Conservation (phyloP, 2,888 invertebrate genomes). For the Tillus elongatus region DNA sequence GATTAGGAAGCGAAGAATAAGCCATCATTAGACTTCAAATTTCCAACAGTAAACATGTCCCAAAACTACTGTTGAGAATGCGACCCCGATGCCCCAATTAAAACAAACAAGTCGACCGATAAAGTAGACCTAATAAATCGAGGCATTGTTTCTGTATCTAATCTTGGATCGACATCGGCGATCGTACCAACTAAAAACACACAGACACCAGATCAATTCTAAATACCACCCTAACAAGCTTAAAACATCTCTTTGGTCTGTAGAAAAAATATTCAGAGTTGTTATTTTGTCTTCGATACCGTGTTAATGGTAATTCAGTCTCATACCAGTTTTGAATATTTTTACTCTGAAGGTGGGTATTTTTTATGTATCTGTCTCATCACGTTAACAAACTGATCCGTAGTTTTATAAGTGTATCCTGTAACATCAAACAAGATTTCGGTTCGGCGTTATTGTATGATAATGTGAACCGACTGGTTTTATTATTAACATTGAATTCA, state of each 20-base stretch:
- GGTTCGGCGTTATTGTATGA: too few species aligned
- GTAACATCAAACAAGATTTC: too few species aligned
- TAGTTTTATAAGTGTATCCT: too few species aligned
- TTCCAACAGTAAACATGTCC: conserved; percentile 21
- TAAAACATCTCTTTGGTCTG: conserved; percentile 24
- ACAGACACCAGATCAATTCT: conserved; percentile 36
- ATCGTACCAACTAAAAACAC: conserved; percentile 33
- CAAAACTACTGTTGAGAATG: conserved; percentile 22
- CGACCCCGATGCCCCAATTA: conserved; percentile 30
- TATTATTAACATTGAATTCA: too few species aligned
- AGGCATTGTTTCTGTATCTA: conserved; percentile 41
- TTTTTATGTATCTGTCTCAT: too few species aligned
- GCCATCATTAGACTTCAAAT: conserved; percentile 17
- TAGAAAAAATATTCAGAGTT: conserved; percentile 11
- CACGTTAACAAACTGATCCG: too few species aligned
- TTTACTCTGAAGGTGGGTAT: too few species aligned
- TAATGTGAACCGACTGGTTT: too few species aligned
- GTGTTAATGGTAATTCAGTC: too few species aligned
- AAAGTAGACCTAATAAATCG: conserved; percentile 40
- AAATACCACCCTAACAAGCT: conserved; percentile 38
- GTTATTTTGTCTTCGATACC: too few species aligned
- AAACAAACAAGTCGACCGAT: conserved; percentile 33
- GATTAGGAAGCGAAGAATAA: conserved; percentile 18
- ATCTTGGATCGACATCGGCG: conserved; percentile 39
- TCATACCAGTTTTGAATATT: too few species aligned